phyloP scores from a whole-genome alignment of 2,797 vertebrate species.

The Gambelia wislizenii region DNA sequence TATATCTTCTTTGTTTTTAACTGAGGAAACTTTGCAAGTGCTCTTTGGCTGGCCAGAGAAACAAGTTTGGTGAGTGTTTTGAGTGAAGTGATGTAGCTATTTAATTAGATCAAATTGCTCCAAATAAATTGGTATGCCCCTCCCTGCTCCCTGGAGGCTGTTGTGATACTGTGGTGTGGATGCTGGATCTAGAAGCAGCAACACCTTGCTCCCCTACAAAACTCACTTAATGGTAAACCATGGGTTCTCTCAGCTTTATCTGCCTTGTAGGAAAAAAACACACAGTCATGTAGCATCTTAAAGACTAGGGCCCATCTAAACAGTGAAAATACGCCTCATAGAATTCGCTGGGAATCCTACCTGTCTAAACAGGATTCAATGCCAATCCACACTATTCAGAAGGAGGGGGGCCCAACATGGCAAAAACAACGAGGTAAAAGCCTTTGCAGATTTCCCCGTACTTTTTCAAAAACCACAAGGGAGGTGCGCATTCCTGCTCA shows the following conservation, averaged over 20 bases:
- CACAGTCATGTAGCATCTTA: background rate
- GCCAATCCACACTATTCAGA: too few species aligned
- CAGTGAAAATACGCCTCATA: too few species aligned
- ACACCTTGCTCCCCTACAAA: background rate
- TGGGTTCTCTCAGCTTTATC: background rate
- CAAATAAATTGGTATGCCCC: background rate
- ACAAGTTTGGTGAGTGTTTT: conserved; percentile 19
- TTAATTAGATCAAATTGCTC: conserved; percentile 26
- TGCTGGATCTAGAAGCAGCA: background rate
- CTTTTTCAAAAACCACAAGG: too few species aligned
- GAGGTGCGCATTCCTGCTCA: too few species aligned
- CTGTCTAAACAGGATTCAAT: too few species aligned
- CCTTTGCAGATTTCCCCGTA: too few species aligned
- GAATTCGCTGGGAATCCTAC: too few species aligned
- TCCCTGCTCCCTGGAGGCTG: background rate
- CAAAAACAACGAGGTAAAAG: too few species aligned
- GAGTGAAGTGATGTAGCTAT: background rate
- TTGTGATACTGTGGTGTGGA: background rate
- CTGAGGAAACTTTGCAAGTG: background rate
- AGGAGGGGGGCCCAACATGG: too few species aligned
- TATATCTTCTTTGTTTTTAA: background rate
- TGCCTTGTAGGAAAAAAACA: background rate
- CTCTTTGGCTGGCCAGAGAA: conserved; percentile 4
- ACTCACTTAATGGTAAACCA: background rate
- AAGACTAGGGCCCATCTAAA: too few species aligned